These are phyloP conservation scores for Zoanthus solanderi DNA, from an alignment of 92 coral and sea anemone species.

Conservation along the genomic window DNA sequence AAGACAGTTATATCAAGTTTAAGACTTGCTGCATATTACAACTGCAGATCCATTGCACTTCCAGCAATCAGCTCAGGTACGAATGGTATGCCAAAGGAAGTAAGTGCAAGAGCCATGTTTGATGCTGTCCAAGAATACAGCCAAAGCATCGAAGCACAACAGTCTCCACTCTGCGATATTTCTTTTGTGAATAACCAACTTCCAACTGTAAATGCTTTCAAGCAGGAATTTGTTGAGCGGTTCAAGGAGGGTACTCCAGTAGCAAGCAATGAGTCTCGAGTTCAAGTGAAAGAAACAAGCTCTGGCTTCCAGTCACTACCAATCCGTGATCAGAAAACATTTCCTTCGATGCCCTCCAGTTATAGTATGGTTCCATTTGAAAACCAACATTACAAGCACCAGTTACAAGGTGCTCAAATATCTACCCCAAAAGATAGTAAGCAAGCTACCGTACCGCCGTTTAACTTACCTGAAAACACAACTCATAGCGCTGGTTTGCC, in stretches of 20 bases:
- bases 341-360: background rate
- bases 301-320: background rate
- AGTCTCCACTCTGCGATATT: constrained; percentile 57
- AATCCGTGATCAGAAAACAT: background rate
- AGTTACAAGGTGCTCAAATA: background rate
- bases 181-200: constrained; percentile 73
- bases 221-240: constrained; percentile 62
- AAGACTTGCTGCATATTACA: constrained; percentile 27
- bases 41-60: constrained; percentile 72
- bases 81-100: constrained; percentile 56
- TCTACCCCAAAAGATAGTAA: background rate
- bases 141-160: background rate
- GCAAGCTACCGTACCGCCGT: background rate
- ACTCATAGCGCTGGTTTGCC: background rate
- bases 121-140: constrained; percentile 68
- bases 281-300: background rate
- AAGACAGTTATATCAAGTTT: constrained; percentile 67
- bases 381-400: background rate
- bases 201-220: constrained; percentile 69
- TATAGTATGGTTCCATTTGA: background rate
- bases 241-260: constrained; percentile 24
- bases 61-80: constrained; percentile 89
- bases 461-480: background rate
- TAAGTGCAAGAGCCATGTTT: constrained; percentile 80
- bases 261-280: background rate